Percentiles rank a stretch among this genome's conserved stretches.
These are phyloP conservation scores for Cynoglossus semilaevis DNA, from an alignment of 2,113 vertebrate genomes.

Conservation along the genomic window DNA sequence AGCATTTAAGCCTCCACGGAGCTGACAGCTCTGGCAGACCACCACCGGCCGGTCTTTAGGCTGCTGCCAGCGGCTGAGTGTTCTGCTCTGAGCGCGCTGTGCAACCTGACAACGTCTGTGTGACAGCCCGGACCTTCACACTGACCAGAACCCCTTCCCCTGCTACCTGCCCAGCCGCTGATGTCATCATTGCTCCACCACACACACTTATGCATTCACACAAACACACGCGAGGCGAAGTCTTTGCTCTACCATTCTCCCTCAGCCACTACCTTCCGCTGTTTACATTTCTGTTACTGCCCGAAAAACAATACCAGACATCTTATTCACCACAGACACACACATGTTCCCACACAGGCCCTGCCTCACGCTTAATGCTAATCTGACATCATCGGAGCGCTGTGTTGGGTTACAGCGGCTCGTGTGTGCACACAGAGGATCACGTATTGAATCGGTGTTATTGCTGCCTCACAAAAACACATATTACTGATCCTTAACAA, in stretches of 20 bases:
- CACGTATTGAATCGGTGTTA: constrained; percentile 63
- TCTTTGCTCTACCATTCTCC: constrained; percentile 61
- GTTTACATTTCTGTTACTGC: constrained; percentile 72
- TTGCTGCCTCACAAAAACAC: constrained; percentile 72
- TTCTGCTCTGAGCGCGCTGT: constrained; percentile 60
- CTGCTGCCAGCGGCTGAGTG: constrained; percentile 61
- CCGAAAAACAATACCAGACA: constrained; percentile 75
- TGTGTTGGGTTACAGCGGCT: constrained; percentile 66
- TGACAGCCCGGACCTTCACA: constrained; percentile 74
- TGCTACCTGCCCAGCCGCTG: constrained; percentile 63
- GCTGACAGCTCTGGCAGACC: constrained; percentile 68
- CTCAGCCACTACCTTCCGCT: constrained; percentile 69
- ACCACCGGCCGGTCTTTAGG: constrained; percentile 47
- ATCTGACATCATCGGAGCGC: constrained; percentile 74
- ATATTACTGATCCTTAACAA: constrained; percentile 64
- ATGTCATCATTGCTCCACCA: constrained; percentile 64
- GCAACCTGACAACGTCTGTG: constrained; percentile 55
- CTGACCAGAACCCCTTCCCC: constrained; percentile 67
- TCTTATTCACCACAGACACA: constrained; percentile 52
- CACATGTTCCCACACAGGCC: constrained; percentile 33
- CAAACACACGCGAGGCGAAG: constrained; percentile 45
- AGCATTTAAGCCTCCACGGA: constrained; percentile 58
- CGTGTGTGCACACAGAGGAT: constrained; percentile 52
- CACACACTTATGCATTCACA: constrained; percentile 47
- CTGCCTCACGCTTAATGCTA: constrained; percentile 66